phyloP scores from a whole-genome alignment of 1,140 invertebrate genomes.

The Sitobion miscanthi region DNA sequence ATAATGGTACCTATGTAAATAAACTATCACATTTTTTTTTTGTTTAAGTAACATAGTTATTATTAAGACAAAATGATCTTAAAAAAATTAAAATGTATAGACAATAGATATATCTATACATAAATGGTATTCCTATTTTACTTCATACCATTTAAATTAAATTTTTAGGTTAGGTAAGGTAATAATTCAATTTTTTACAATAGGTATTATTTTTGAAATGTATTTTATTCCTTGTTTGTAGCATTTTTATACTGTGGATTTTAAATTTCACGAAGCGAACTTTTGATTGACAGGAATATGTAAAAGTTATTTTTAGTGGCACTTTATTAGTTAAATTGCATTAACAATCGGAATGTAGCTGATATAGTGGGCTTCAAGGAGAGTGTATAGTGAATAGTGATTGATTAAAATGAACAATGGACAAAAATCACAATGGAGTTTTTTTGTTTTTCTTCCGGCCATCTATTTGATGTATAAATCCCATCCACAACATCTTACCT shows the following conservation, averaged over 20 bases:
- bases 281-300: neutral
- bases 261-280: neutral
- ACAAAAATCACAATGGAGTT: neutral
- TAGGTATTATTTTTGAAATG: neutral
- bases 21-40: neutral
- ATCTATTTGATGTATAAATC: conserved; percentile 22
- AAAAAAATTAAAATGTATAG: too few relatives aligned
- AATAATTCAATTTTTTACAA: neutral
- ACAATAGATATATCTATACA: neutral
- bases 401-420: conserved; percentile 29
- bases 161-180: neutral
- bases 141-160: neutral
- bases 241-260: neutral
- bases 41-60: neutral
- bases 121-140: neutral
- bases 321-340: conserved; percentile 47
- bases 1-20: too few relatives aligned
- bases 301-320: neutral
- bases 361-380: neutral
- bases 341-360: neutral
- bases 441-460: conserved; percentile 12
- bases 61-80: neutral
- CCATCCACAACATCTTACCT: neutral
- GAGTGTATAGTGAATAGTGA: neutral
- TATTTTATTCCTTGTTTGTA: neutral